Percentiles rank a stretch among this genome's conserved stretches.
These are phyloP conservation scores for Cyprinodon diabolis DNA, from an alignment of 2,797 vertebrate genomes.

Conservation along the genomic window DNA sequence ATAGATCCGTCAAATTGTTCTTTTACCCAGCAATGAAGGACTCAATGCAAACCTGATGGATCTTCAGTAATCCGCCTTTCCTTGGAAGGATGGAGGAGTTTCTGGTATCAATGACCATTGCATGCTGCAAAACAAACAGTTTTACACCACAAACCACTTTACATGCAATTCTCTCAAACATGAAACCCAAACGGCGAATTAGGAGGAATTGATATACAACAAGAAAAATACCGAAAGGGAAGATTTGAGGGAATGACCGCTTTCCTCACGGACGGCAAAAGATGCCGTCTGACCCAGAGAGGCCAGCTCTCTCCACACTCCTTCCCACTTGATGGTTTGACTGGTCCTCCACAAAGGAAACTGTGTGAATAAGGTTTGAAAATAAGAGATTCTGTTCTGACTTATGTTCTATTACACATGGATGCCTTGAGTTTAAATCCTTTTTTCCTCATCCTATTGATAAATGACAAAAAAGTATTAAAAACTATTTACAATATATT, in stretches of 20 bases:
- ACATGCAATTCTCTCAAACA: neutral
- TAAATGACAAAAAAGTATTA: neutral
- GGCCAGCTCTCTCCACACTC: slow-evolving; percentile 94
- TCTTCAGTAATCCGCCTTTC: slow-evolving; percentile 90
- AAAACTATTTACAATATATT: too few relatives aligned
- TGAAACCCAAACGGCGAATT: too few relatives aligned
- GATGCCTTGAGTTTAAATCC: neutral
- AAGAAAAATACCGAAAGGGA: slow-evolving; percentile 87
- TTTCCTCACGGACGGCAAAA: slow-evolving; percentile 93
- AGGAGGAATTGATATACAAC: neutral
- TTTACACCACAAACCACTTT: neutral
- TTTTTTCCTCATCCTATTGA: neutral
- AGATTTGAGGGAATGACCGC: slow-evolving; percentile 96
- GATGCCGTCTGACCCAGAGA: slow-evolving; percentile 93
- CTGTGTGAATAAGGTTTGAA: slow-evolving; percentile 62
- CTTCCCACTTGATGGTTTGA: slow-evolving; percentile 95
- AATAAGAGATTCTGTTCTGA: neutral
- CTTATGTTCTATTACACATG: slow-evolving; percentile 1
- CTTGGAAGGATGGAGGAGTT: slow-evolving; percentile 93
- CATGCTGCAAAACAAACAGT: slow-evolving; percentile 79
- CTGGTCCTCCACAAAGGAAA: slow-evolving; percentile 94
- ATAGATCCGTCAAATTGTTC: neutral
- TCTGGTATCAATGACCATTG: slow-evolving; percentile 95
- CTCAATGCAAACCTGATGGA: slow-evolving; percentile 89
- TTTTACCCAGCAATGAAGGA: neutral